Evolutionary conservation across 2,113 vertebrate genomes (phyloP).

Genomic region (Coracopsis vasa): DNA sequence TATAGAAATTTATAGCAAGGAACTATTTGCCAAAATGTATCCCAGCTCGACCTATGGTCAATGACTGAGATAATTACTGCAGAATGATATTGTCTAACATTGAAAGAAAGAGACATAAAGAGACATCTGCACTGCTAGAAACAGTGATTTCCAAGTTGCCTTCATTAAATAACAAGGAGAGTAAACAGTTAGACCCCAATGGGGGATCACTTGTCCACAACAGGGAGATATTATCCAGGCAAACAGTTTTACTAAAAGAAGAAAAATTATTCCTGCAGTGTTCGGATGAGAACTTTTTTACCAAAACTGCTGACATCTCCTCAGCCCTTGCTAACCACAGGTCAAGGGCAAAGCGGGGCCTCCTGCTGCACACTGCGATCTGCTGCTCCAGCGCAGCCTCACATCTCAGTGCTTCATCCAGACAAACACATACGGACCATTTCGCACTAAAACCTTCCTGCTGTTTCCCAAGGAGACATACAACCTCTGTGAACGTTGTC

Average conservation of each 20-base stretch:
- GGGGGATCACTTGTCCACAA: background rate
- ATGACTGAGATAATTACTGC: background rate
- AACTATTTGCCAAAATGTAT: background rate
- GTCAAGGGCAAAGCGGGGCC: background rate
- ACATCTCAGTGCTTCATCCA: background rate
- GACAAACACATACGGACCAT: background rate
- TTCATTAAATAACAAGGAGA: background rate
- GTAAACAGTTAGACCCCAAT: background rate
- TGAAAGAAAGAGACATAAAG: background rate
- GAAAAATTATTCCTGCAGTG: background rate
- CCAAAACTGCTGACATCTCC: background rate
- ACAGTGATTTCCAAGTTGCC: background rate
- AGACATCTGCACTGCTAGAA: background rate
- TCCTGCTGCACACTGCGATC: background rate
- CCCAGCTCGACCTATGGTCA: background rate
- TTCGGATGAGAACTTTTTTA: background rate
- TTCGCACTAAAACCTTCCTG: background rate
- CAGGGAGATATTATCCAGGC: background rate
- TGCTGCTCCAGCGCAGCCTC: background rate
- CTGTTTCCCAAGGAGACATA: background rate
- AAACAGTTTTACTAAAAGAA: background rate
- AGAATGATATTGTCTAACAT: background rate
- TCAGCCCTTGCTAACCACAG: background rate
- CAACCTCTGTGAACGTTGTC: background rate
- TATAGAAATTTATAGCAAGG: background rate